Percentiles rank a stretch among this genome's conserved stretches.
These are phyloP conservation scores for Cataglyphis cursor DNA, from an alignment of 2,888 invertebrate species.

Conservation along the genomic window DNA sequence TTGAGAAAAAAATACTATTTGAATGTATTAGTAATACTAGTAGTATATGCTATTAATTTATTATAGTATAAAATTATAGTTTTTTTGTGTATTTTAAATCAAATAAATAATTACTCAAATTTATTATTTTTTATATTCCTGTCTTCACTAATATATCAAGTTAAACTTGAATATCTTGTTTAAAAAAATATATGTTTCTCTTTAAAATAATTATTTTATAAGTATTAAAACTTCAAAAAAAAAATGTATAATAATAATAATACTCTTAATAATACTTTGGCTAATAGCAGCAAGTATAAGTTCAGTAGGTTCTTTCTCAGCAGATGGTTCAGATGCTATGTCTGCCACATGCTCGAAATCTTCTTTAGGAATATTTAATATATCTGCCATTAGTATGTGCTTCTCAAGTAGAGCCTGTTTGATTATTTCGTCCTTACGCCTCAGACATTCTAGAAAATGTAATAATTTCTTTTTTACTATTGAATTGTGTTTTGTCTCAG, in stretches of 20 bases:
- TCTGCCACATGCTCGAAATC: slow-evolving; percentile 91
- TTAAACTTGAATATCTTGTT: neutral
- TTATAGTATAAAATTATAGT: neutral
- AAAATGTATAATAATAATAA: neutral
- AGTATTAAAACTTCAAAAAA: neutral
- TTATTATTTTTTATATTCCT: slow-evolving; percentile 4
- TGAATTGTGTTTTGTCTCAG: neutral
- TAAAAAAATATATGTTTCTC: neutral
- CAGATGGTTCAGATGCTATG: slow-evolving; percentile 89
- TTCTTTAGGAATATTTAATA: slow-evolving; percentile 92
- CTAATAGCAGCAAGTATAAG: slow-evolving; percentile 91
- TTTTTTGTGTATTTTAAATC: neutral
- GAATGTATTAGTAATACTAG: neutral
- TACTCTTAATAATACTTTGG: slow-evolving; percentile 87
- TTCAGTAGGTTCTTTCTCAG: slow-evolving; percentile 89
- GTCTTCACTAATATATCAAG: neutral
- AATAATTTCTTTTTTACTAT: slow-evolving; percentile 9
- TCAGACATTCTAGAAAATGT: slow-evolving; percentile 90
- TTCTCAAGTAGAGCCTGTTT: slow-evolving; percentile 91
- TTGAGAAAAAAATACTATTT: neutral
- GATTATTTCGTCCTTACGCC: slow-evolving; percentile 91
- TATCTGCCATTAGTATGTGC: slow-evolving; percentile 92
- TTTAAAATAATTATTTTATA: neutral
- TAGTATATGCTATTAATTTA: neutral
- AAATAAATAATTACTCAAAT: slow-evolving; percentile 3